Conservation (phyloP, 1,140 invertebrate species). For the Aradophagus sp. region DNA sequence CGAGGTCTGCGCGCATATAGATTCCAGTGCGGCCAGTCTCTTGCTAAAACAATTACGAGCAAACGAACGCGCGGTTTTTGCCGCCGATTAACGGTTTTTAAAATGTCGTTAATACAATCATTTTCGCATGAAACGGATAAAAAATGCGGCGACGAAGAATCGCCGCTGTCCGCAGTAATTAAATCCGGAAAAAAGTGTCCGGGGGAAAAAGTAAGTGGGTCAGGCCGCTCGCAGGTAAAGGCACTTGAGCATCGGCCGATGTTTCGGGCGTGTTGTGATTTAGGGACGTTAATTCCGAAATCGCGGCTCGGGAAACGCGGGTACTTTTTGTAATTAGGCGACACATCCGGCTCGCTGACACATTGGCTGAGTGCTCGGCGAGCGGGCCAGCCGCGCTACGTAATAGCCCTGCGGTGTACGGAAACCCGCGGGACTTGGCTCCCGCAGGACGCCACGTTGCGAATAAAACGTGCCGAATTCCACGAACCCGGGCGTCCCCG, state of each 20-base stretch:
- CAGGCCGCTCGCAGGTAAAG: slow-evolving; percentile 12
- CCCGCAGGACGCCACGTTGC: slow-evolving; percentile 50
- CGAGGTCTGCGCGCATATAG: not conserved
- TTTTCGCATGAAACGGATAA: slow-evolving; percentile 16
- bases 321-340: slow-evolving; percentile 3
- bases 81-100: slow-evolving; percentile 10
- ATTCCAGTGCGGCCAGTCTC: slow-evolving; percentile 6
- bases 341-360: slow-evolving; percentile 29
- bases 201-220: slow-evolving; percentile 21
- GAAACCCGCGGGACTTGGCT: slow-evolving; percentile 43
- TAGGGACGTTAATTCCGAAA: slow-evolving; percentile 6
- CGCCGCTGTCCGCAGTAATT: slow-evolving; percentile 36
- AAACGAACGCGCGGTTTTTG: slow-evolving; percentile 17
- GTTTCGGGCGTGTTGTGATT: not conserved
- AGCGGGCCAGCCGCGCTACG: slow-evolving; percentile 46
- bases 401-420: slow-evolving; percentile 55
- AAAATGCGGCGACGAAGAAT: slow-evolving; percentile 24
- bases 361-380: slow-evolving; percentile 54
- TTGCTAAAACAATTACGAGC: slow-evolving; percentile 34
- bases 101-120: slow-evolving; percentile 34
- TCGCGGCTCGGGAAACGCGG: slow-evolving; percentile 4
- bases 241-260: not conserved
- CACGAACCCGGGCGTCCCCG: slow-evolving; percentile 47
- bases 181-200: slow-evolving; percentile 14
- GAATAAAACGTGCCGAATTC: slow-evolving; percentile 61